phyloP scores from a whole-genome alignment of 2,888 invertebrate species.

The Melolontha melolontha region DNA sequence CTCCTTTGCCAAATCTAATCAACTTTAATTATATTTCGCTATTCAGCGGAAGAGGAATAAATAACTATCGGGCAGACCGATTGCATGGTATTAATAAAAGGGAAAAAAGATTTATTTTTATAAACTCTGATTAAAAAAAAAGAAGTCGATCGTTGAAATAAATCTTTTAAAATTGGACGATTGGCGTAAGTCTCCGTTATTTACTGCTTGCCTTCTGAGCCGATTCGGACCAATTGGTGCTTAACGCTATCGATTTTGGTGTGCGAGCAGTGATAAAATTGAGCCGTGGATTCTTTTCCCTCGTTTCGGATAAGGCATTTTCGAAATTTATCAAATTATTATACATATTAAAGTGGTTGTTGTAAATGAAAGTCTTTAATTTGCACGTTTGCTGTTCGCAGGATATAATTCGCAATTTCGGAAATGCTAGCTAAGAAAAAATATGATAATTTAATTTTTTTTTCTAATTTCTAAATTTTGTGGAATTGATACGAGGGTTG shows the following conservation, averaged over 20 bases:
- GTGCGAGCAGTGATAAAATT: conserved; percentile 34
- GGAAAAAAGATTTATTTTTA: conserved; percentile 39
- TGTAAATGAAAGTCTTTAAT: background rate
- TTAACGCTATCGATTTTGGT: conserved; percentile 51
- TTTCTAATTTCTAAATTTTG: too few relatives aligned
- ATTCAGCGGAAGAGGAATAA: too few relatives aligned
- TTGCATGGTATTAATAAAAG: conserved; percentile 1
- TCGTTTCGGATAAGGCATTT: conserved; percentile 5
- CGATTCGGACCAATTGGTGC: conserved; percentile 61
- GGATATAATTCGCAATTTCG: conserved; percentile 16
- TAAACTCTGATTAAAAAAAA: conserved; percentile 53
- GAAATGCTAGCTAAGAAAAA: background rate
- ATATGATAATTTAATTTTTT: too few relatives aligned
- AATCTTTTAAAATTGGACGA: conserved; percentile 57
- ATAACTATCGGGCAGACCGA: conserved; percentile 2
- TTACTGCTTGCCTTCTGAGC: conserved; percentile 58
- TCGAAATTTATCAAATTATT: background rate
- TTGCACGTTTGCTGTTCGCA: background rate
- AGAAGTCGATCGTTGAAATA: conserved; percentile 51
- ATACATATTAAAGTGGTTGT: background rate
- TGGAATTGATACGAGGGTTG: too few relatives aligned
- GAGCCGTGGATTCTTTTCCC: conserved; percentile 8
- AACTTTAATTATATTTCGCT: too few relatives aligned
- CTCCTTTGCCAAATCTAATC: too few relatives aligned
- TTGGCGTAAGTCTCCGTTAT: conserved; percentile 59